phyloP scores from a whole-genome alignment of 1,140 invertebrate genomes.

The Yoshiicerus persimilis region DNA sequence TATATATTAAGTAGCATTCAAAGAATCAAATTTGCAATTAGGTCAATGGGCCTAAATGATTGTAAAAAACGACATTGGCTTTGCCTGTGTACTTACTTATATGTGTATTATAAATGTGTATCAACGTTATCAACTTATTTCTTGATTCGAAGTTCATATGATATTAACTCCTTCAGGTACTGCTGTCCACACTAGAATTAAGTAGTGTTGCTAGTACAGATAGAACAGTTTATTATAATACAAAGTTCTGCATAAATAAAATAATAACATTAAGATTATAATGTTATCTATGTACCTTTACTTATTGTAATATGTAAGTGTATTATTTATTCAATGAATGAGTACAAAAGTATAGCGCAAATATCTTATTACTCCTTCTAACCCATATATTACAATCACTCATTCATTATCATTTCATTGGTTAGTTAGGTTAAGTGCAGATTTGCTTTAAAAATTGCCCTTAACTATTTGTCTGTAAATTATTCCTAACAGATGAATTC shows the following conservation, averaged over 20 bases:
- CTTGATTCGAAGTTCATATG: neutral
- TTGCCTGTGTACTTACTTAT: neutral
- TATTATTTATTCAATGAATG: neutral
- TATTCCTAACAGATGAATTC: neutral
- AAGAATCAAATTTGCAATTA: neutral
- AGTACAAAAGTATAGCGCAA: neutral
- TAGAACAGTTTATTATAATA: neutral
- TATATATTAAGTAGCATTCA: neutral
- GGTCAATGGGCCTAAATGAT: slow-evolving; percentile 14
- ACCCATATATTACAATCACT: neutral
- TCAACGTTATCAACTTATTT: neutral
- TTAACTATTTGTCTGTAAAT: neutral
- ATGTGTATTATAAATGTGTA: neutral
- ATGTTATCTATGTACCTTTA: neutral
- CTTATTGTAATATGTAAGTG: neutral
- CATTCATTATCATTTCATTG: neutral
- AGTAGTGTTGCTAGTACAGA: neutral
- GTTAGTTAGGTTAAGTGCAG: neutral
- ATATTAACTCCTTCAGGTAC: neutral
- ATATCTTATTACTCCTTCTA: neutral
- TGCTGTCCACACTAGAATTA: neutral
- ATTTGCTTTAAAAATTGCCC: neutral
- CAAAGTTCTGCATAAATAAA: neutral
- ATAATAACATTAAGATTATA: neutral
- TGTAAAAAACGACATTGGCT: slow-evolving; percentile 14